Conservation (phyloP, 2,888 invertebrate genomes). For the Xanthorhoe spadicearia region DNA sequence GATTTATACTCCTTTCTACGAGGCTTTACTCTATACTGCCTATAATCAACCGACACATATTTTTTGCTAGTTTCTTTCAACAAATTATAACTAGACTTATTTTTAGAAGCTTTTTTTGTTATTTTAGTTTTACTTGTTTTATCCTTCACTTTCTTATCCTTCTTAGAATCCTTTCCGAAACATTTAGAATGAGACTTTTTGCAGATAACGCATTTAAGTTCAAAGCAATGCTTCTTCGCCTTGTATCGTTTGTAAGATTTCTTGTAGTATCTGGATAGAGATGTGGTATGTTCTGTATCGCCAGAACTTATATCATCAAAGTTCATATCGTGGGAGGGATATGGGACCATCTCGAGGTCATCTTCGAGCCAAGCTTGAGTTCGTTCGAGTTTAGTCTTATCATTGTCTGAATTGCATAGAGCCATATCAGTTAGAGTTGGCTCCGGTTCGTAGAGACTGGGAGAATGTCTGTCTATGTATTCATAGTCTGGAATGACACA, state of each 20-base stretch:
- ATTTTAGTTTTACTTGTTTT: conserved; percentile 50
- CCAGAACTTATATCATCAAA: conserved; percentile 47
- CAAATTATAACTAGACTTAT: conserved; percentile 49
- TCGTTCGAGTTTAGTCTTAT: conserved; percentile 52
- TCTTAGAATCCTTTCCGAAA: conserved; percentile 25
- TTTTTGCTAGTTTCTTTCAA: conserved; percentile 49
- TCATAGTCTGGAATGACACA: conserved; percentile 46
- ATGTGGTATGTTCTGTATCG: conserved; percentile 50
- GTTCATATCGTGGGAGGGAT: conserved; percentile 44
- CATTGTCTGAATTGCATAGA: conserved; percentile 27
- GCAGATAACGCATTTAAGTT: conserved; percentile 34
- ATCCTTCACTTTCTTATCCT: conserved; percentile 45
- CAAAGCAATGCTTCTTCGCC: conserved; percentile 25
- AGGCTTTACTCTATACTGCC: conserved; percentile 41
- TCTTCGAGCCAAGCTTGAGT: conserved; percentile 64
- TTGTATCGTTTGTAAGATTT: conserved; percentile 47
- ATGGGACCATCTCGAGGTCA: conserved; percentile 51
- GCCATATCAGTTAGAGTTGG: conserved; percentile 21
- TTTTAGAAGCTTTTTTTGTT: conserved; percentile 48
- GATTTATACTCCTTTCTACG: conserved; percentile 43
- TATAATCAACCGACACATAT: conserved; percentile 45
- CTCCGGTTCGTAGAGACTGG: conserved; percentile 38
- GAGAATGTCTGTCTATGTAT: conserved; percentile 44
- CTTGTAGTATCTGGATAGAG: conserved; percentile 45
- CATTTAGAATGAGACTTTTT: conserved; percentile 43